Base-by-base conservation (phyloP, 2,797 vertebrate species). In the Sebastes cheni region DNA sequence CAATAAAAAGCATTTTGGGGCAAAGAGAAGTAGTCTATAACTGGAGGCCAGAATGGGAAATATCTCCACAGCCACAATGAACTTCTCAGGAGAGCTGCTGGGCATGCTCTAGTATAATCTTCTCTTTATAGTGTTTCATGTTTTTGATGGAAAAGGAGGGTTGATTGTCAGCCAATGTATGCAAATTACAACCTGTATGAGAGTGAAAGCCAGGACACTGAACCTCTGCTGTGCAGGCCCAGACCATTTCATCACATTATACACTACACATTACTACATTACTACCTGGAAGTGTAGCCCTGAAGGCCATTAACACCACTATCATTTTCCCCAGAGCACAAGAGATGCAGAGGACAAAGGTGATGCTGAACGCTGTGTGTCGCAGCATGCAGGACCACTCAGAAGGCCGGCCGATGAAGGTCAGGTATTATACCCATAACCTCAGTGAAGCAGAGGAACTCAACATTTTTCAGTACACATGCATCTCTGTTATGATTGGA, bases 401-500 rank as follows among this genome's bases (percentile, higher is more conserved):
- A 36, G 34, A 36, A 0, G 34, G 34, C 34, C 4, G 2, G 34
- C 34, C 34, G 11, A 36, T 36, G 34, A 36, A 36, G 34, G 34
- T 36, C 34, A 36, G 34, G 80, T 52, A 91, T 64, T 81, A 86
- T 82, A 29, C 94, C 90, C 93, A 95, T 94, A 32, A 91, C 74
- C 27, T 95, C 95, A 52, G 79, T 84, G 64, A 92, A 95, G 13
- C 82, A 86, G 5, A 96, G 91, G 76, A 92, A 96, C 78, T 95
- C 94, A 6, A 95, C 73, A 42, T 60, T 80, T 86, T 96, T 96
- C 29, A 87, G 68, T 16, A 94, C 20, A 85, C 95, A 96, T 62
- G 85, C 79, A 83, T 94, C 88, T 92, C 90, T 93, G 61, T 91
- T 86, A 67, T 87, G 81, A 91, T 94, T 96, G 77, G 95, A 92